phyloP scores from a whole-genome alignment of 2,797 vertebrate genomes.

The Hipposideros larvatus region DNA sequence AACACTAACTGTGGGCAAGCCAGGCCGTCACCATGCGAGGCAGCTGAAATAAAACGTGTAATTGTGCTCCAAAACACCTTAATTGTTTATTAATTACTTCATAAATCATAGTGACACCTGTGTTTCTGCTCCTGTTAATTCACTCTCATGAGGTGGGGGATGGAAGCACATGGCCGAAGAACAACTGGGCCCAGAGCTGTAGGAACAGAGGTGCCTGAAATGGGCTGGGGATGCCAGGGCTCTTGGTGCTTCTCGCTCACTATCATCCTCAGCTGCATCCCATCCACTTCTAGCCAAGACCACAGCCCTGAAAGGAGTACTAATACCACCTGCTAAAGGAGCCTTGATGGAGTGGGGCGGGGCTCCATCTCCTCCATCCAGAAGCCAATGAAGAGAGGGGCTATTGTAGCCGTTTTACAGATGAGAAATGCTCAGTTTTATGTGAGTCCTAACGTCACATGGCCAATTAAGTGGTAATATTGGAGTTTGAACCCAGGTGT shows the following conservation, averaged over 20 bases:
- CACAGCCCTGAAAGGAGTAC: neutral
- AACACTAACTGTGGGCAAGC: neutral
- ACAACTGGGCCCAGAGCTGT: neutral
- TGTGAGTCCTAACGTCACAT: neutral
- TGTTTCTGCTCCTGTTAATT: constrained; percentile 88
- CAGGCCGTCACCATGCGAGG: neutral
- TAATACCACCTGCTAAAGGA: neutral
- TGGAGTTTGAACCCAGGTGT: neutral
- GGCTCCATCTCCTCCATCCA: neutral
- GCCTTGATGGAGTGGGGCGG: neutral
- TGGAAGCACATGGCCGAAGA: neutral
- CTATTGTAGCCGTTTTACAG: neutral
- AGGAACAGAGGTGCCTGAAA: neutral
- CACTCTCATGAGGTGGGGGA: constrained; percentile 46
- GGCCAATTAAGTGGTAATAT: neutral
- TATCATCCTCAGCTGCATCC: neutral
- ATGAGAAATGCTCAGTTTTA: neutral
- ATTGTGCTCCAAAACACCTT: constrained; percentile 87
- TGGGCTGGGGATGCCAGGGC: neutral
- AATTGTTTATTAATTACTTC: constrained; percentile 95
- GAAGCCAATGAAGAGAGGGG: neutral
- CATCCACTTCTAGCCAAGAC: neutral
- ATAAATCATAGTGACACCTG: constrained; percentile 95
- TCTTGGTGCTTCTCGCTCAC: neutral
- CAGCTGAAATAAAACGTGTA: constrained; percentile 82